phyloP scores from a whole-genome alignment of 2,888 invertebrate species.

The Cheilosia grossa region DNA sequence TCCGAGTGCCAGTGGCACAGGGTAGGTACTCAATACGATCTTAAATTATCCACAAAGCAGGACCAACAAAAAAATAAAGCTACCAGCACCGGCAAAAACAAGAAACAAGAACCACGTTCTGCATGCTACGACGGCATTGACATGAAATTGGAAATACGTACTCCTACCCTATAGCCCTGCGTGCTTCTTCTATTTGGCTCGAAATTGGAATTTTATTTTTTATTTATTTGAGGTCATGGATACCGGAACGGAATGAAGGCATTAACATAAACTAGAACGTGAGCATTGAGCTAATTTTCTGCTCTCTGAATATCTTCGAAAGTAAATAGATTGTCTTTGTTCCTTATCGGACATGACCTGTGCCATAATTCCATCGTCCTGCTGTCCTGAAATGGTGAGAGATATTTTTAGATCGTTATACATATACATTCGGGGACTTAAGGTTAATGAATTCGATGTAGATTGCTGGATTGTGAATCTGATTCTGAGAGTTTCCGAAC shows the following conservation, averaged over 20 bases:
- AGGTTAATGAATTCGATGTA: constrained; percentile 25
- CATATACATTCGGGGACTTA: background rate
- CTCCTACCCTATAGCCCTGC: background rate
- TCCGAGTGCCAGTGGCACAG: constrained; percentile 12
- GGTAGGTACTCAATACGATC: constrained; percentile 23
- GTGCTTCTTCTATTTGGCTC: background rate
- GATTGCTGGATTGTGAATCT: background rate
- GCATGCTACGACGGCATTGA: background rate
- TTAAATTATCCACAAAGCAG: constrained; percentile 51
- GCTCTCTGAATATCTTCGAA: constrained; percentile 43
- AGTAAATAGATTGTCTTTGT: constrained; percentile 48
- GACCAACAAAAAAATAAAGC: constrained; percentile 4
- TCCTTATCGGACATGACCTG: constrained; percentile 40
- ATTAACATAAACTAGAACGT: constrained; percentile 62
- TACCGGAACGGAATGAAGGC: constrained; percentile 25
- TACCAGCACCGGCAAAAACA: background rate
- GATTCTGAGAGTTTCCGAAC: background rate
- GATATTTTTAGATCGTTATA: background rate
- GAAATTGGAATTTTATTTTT: constrained; percentile 26
- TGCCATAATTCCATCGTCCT: constrained; percentile 28
- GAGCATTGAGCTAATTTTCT: constrained; percentile 70
- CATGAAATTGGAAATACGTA: constrained; percentile 3
- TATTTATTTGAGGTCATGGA: constrained; percentile 50
- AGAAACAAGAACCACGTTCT: background rate
- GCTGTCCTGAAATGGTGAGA: background rate